These are phyloP conservation scores for Drosophila anomalata DNA, from an alignment of 2,888 invertebrate species.

Conservation along the genomic window DNA sequence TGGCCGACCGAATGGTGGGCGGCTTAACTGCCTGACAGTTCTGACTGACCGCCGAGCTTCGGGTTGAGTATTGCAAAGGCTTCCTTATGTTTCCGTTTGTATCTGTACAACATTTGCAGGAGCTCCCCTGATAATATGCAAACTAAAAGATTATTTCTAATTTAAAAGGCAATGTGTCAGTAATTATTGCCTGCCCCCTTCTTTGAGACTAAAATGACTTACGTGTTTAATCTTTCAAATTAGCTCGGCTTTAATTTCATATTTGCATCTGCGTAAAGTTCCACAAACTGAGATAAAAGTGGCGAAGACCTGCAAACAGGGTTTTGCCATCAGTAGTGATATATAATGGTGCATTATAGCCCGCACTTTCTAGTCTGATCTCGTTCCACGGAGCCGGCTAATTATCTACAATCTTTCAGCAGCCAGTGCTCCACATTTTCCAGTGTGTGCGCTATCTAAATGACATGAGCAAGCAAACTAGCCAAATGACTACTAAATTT, in stretches of 20 bases:
- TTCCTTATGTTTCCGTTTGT: background rate
- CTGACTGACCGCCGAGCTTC: conserved; percentile 23
- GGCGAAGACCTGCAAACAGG: conserved; percentile 53
- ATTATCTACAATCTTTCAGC: conserved; percentile 45
- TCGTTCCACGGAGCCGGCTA: conserved; percentile 42
- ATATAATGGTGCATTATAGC: conserved; percentile 63
- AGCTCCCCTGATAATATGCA: background rate
- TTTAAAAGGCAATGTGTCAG: background rate
- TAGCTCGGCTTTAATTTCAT: background rate
- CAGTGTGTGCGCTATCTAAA: conserved; percentile 52
- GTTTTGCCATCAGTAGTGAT: conserved; percentile 17
- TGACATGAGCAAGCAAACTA: conserved; percentile 47
- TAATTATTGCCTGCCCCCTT: background rate
- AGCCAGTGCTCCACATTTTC: conserved; percentile 29
- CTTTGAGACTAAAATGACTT: background rate
- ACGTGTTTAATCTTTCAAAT: background rate
- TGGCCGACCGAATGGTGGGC: conserved; percentile 39
- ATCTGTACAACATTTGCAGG: background rate
- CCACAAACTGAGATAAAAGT: conserved; percentile 37
- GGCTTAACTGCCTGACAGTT: conserved; percentile 40
- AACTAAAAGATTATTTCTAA: background rate
- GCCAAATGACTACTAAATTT: conserved; percentile 65
- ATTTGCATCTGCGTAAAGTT: background rate
- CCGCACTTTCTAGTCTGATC: conserved; percentile 20
- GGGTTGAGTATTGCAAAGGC: background rate